Evolutionary conservation across 2,888 invertebrate genomes (phyloP), one percentile per base, ranked within the genome.

Genomic region (Parnassius glacialis): DNA sequence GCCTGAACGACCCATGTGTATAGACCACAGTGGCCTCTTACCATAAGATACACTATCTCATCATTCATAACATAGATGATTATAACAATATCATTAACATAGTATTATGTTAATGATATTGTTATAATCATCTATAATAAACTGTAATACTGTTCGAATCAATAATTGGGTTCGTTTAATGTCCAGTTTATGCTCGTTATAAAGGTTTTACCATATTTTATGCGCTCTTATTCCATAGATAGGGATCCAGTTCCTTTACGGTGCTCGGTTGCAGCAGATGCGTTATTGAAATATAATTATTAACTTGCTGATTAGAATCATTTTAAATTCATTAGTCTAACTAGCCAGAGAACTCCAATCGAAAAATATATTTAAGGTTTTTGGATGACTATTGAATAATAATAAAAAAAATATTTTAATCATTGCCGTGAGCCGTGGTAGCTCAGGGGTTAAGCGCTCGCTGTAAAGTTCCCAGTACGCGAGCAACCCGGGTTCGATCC

Each of bases 91-190:
- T n/a, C n/a, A n/a, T n/a, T n/a, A n/a, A n/a, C n/a, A n/a, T n/a
- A 7, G 34, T 34, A 5, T 7, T 34, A 34, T 34, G 34, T 34
- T 34, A 34, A 34, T 34, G 34, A 34, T 34, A 7, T 34, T 34
- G 34, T 34, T 34, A 34, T 34, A 34, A 34, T 34, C 7, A 1
- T 45, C 10, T 45, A 20, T 20, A 20, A 20, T 20, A 20, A 20
- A 20, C 3, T 45, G 12, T 11, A 25, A 67, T 73, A 70, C 71
- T 76, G 76, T 76, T 76, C 78, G 80, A 72, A 70, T 68, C 70
- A 74, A 73, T 78, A 74, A 74, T 73, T 74, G 72, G 67, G 70
- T 73, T 70, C 70, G 70, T 71, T 75, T 72, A 79, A 70, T 67
- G 71, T 66, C 69, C 61, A 66, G 54, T 74, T 71, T 70, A 76